Conservation (phyloP, 2,113 vertebrate genomes). For the Halcyon malimbica region DNA sequence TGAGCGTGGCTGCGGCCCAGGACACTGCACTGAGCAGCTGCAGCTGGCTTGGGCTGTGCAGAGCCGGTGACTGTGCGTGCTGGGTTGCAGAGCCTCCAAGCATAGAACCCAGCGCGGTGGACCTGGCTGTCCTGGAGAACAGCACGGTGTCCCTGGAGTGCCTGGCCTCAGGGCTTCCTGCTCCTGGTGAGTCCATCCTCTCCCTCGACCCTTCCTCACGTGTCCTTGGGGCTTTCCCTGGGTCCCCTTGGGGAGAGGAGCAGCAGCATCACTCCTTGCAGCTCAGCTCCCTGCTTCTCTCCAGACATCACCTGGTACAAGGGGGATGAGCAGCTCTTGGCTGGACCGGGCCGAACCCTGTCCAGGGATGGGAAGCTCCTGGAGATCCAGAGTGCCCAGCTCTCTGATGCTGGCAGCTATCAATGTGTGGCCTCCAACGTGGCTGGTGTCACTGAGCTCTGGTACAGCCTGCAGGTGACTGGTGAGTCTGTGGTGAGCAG, state of each 20-base stretch:
- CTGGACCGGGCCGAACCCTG: background rate
- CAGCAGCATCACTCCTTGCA: background rate
- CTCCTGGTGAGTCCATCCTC: constrained; percentile 40
- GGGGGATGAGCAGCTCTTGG: constrained; percentile 17
- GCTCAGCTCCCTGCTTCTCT: background rate
- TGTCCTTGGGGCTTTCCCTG: fast-evolving
- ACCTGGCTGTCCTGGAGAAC: constrained; percentile 59
- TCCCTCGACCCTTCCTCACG: fast-evolving
- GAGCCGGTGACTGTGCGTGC: fast-evolving
- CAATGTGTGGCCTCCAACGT: constrained; percentile 70
- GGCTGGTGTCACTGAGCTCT: constrained; percentile 53
- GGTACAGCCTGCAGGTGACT: constrained; percentile 65
- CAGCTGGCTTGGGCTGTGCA: fast-evolving
- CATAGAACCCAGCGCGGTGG: constrained; percentile 65
- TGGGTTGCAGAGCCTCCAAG: constrained; percentile 71
- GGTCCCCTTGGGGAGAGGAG: too few species aligned
- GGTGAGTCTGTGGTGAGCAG: constrained; percentile 53
- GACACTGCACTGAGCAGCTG: fast-evolving
- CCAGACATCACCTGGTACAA: constrained; percentile 76
- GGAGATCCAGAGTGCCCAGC: constrained; percentile 7
- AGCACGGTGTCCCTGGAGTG: constrained; percentile 63
- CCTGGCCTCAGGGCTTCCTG: constrained; percentile 73
- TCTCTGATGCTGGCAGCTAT: constrained; percentile 61
- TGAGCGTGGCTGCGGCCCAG: fast-evolving
- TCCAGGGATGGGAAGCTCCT: constrained; percentile 58